Evolutionary conservation across 1,140 invertebrate genomes (phyloP), one percentile per base, ranked within the genome.

Genomic region (Hyposmocoma kahamanoa): DNA sequence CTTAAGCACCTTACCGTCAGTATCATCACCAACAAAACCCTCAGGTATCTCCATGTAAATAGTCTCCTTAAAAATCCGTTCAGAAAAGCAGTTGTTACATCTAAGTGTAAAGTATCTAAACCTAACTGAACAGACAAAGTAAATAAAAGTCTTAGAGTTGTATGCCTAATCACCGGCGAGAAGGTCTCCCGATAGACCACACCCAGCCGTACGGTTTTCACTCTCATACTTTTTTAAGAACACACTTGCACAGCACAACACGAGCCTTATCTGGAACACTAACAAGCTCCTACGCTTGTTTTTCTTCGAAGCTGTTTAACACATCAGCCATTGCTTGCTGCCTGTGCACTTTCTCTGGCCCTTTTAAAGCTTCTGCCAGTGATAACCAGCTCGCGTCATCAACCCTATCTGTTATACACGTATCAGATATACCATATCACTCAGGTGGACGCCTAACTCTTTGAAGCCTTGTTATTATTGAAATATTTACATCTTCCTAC

Each of bases 201-300:
- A 39, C 42, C 42, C 38, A n/a, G 49, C 22, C 1, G 45, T 20
- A 38, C 51, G 52, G 42, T 58, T 53, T 30, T 48, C 54, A 42
- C 15, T 21, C 28, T 55, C 47, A 45, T 44, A 56, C 36, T 60
- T 46, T 59, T 32, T 60, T 58, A 2, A 63, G 28, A 19, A 63
- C 57, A 62, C 57, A 67, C 26, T 62, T 70, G 13, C 53, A 60
- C 28, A 56, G 50, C 6, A 62, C 57, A 13, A 53, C 47, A 47
- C 32, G 56, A 18, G 15, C 18, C 2, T 19, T 19, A 19, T 39
- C 20, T 39, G 39, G 47, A 24, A 50, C 30, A 41, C 52, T 45
- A 22, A 44, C 51, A 21, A 52, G 15, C 3, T 60, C 57, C 57
- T 51, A 63, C 4, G 59, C 53, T 30, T 51, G 26, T 21, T 62